Percentiles rank a stretch among this genome's conserved stretches.
These are phyloP conservation scores for Aphaenogaster ashmeadi DNA, from an alignment of 1,140 invertebrate species.

Conservation along the genomic window DNA sequence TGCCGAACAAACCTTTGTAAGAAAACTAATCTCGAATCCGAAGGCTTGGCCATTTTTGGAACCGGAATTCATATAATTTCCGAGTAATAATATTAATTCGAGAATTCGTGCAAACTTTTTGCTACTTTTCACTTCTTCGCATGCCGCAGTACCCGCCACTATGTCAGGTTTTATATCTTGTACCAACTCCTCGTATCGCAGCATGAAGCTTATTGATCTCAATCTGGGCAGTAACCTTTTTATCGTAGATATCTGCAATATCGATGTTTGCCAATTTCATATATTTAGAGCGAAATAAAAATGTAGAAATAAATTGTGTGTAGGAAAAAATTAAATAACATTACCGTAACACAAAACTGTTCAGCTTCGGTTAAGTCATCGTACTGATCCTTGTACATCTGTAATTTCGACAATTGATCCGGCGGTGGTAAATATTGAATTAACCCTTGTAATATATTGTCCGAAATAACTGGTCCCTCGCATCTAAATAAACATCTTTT, in stretches of 20 bases:
- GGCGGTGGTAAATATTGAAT: slow-evolving; percentile 96
- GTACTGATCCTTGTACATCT: slow-evolving; percentile 92
- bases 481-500: slow-evolving; percentile 94
- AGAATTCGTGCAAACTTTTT: slow-evolving; percentile 96
- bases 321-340: slow-evolving; percentile 15
- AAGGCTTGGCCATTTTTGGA: slow-evolving; percentile 97
- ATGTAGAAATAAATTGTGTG: neutral
- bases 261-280: neutral
- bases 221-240: slow-evolving; percentile 96
- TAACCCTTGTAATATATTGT: slow-evolving; percentile 94
- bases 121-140: slow-evolving; percentile 97
- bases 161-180: slow-evolving; percentile 98
- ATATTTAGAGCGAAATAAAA: slow-evolving; percentile 27
- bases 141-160: slow-evolving; percentile 97
- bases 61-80: slow-evolving; percentile 98
- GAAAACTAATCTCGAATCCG: slow-evolving; percentile 98
- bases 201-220: slow-evolving; percentile 96
- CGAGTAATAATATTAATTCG: slow-evolving; percentile 95
- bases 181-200: slow-evolving; percentile 93
- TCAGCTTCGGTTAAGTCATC: slow-evolving; percentile 97
- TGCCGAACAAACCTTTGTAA: slow-evolving; percentile 92
- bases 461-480: slow-evolving; percentile 94
- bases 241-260: slow-evolving; percentile 91
- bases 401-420: slow-evolving; percentile 95
- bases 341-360: slow-evolving; percentile 97